A percentile compares a stretch with the other conserved stretches of the same genome.
Evolutionary conservation across 2,113 vertebrate genomes (phyloP).

Genomic region (Papio anubis): DNA sequence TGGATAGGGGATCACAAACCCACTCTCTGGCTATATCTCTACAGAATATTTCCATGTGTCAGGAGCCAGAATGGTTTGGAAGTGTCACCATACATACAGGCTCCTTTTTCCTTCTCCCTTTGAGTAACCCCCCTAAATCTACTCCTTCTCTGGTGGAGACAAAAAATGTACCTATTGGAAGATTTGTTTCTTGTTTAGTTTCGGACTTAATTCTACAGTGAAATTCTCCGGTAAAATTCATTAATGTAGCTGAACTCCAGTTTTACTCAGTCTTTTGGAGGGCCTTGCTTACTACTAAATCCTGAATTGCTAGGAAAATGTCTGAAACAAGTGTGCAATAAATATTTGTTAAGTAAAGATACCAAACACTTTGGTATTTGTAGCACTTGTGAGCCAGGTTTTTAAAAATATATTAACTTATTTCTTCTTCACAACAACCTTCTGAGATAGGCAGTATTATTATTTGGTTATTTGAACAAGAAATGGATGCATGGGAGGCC

Average conservation of each 20-base stretch:
- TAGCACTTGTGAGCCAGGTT: not conserved
- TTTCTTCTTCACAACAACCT: not conserved
- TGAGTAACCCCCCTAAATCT: not conserved
- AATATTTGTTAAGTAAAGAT: not conserved
- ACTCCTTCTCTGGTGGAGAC: not conserved
- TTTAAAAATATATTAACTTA: not conserved
- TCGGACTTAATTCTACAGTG: not conserved
- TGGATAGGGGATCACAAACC: not conserved
- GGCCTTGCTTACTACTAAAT: not conserved
- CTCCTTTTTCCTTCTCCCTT: not conserved
- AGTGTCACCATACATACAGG: not conserved
- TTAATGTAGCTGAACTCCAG: not conserved
- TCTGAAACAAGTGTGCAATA: not conserved
- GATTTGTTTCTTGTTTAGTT: not conserved
- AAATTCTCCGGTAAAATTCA: not conserved
- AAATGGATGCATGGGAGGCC: not conserved
- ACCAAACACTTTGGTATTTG: not conserved
- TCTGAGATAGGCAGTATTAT: not conserved
- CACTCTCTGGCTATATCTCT: not conserved
- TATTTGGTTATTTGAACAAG: not conserved
- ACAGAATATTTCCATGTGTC: not conserved
- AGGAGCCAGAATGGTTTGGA: not conserved
- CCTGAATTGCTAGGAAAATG: not conserved
- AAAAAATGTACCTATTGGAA: not conserved
- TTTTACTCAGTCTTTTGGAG: not conserved